A percentile compares a stretch with the other conserved stretches of the same genome.
phyloP scores from a whole-genome alignment of 1,140 invertebrate genomes.

The Anoplolepis gracilipes region DNA sequence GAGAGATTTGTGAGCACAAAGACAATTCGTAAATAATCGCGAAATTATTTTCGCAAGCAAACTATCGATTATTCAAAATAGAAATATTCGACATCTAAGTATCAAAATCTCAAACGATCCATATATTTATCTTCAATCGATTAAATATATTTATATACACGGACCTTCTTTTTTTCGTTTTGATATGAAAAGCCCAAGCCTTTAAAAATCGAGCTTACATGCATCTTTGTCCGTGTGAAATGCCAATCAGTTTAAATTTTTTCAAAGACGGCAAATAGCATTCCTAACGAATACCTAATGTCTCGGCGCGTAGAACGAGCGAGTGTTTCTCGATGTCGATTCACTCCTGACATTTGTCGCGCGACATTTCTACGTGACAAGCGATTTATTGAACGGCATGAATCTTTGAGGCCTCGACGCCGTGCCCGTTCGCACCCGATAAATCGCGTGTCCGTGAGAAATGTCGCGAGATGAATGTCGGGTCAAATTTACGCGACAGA shows the following conservation, averaged over 20 bases:
- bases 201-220: neutral
- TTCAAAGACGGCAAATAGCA: neutral
- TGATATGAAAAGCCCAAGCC: neutral
- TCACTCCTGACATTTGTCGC: slow-evolving; percentile 50
- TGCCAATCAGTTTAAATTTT: neutral
- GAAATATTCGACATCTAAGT: neutral
- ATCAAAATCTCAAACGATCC: neutral
- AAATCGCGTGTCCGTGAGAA: slow-evolving; percentile 51
- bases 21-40: neutral
- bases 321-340: slow-evolving; percentile 38
- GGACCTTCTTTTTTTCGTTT: neutral
- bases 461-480: slow-evolving; percentile 52
- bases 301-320: slow-evolving; percentile 1
- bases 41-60: neutral
- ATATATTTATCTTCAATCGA: neutral
- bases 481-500: slow-evolving; percentile 56
- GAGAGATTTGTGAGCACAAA: neutral
- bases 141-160: neutral
- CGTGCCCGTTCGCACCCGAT: slow-evolving; percentile 47
- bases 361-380: slow-evolving; percentile 49
- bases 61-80: neutral
- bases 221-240: neutral
- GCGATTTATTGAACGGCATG: slow-evolving; percentile 51
- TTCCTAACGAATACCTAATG: neutral
- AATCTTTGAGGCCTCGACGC: slow-evolving; percentile 44